These are phyloP conservation scores for Umimayanthus kanabou DNA, from an alignment of 92 coral and sea anemone species.

Conservation along the genomic window DNA sequence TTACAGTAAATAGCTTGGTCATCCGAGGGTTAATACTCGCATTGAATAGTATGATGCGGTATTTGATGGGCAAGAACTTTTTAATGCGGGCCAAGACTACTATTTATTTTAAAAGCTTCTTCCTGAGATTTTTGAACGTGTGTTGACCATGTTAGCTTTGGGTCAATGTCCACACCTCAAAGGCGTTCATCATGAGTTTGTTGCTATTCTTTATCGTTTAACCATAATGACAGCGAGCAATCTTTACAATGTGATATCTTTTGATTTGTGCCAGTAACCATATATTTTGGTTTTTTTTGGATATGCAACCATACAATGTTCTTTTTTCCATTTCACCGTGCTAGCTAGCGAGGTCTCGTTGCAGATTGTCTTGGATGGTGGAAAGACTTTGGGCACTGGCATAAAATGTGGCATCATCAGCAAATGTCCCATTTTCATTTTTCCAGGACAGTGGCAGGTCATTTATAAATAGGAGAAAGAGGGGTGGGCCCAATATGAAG, in stretches of 20 bases:
- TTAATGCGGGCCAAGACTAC: constrained; percentile 29
- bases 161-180: constrained; percentile 49
- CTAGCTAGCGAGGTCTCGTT: no score
- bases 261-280: no score
- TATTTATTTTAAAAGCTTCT: constrained; percentile 37
- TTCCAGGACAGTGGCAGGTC: constrained; percentile 17
- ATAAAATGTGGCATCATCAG: constrained; percentile 31
- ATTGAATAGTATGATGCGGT: no score
- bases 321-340: no score
- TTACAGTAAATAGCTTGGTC: no score
- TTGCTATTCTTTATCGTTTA: no score
- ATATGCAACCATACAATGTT: no score
- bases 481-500: neutral
- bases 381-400: constrained; percentile 1
- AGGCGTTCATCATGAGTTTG: no score
- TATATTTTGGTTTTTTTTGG: no score
- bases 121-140: constrained; percentile 42
- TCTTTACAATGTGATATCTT: no score
- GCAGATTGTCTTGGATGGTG: neutral
- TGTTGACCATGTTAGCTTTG: constrained; percentile 28
- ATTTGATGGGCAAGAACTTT: neutral
- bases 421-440: constrained; percentile 4
- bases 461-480: neutral
- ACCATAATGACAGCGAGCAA: no score
- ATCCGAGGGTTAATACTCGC: no score